Evolutionary conservation across 2,888 invertebrate species (phyloP).

Genomic region (Liodrosophila aerea): DNA sequence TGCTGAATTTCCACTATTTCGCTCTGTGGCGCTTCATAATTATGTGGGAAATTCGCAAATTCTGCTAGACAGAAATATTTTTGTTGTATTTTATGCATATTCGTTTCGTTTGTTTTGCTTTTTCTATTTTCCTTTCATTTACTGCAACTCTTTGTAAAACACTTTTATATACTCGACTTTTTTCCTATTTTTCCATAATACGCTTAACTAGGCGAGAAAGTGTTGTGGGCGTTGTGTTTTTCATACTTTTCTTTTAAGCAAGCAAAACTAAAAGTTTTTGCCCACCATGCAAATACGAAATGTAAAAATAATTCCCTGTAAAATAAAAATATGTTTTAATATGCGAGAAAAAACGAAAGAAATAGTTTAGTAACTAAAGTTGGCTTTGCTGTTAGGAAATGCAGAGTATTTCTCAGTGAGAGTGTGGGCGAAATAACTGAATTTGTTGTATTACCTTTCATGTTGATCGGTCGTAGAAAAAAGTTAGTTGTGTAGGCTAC

Average conservation of each 20-base stretch:
- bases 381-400: too few species aligned
- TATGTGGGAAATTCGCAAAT: constrained; percentile 75
- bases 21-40: constrained; percentile 59
- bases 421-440: too few species aligned
- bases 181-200: constrained; percentile 24
- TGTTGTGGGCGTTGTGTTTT: constrained; percentile 64
- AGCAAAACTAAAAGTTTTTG: constrained; percentile 36
- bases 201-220: constrained; percentile 70
- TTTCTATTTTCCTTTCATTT: constrained; percentile 39
- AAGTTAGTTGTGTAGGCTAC: too few species aligned
- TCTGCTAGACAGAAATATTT: constrained; percentile 71
- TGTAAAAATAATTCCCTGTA: constrained; percentile 14
- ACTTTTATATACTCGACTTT: constrained; percentile 20
- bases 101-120: constrained; percentile 9
- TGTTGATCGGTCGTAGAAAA: too few species aligned
- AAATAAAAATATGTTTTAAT: not conserved
- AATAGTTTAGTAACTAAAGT: too few species aligned
- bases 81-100: constrained; percentile 16
- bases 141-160: constrained; percentile 20
- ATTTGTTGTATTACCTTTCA: too few species aligned
- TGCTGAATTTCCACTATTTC: constrained; percentile 14
- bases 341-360: too few species aligned
- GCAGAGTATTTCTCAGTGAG: too few species aligned
- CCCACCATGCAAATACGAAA: constrained; percentile 21
- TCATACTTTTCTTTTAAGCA: constrained; percentile 1